Base-by-base conservation (phyloP, 2,797 vertebrate genomes). In the Melanotaenia parkinsoni region DNA sequence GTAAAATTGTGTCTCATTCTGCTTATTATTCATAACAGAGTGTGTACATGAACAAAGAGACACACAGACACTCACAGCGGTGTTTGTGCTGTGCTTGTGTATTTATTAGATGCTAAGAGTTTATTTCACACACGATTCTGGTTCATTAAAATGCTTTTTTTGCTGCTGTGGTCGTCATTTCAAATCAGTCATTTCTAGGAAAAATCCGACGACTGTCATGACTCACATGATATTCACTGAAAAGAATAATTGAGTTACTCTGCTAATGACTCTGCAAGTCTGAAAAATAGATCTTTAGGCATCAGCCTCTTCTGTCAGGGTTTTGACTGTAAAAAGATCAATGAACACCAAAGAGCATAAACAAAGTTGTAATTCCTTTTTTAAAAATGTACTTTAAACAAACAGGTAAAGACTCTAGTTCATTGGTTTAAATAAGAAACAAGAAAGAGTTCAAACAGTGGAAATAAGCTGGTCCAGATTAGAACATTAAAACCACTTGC, bases 1-100 rank as follows among this genome's bases (percentile, higher is more conserved):
- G 87, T 88, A 82, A 92, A 93, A 89, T 85, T 54, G 83, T 70
- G 65, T 78, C 87, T 79, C 38, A 16, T 82, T 76, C 76, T 76
- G 60, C 76, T 85, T 83, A 80, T 83, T 85, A 83, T 84, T 88
- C 80, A 85, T 69, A 82, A 82, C 74, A 71, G 32, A 66, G 58
- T 61, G 57, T 63, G 60, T 38, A 68, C 28, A 69, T 30, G 38
- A 50, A 77, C 32, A 50, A 32, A 51, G 59, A 38, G 30, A 63
- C 50, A 37, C 63, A 58, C 0, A 35, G n/a, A 68, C 2, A 20
- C 54, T 56, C 58, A 63, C 40, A 2, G 50, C 28, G 50, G n/a
- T 51, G 35, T 32, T 53, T 63, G 38, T 43, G 67, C 13, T 12
- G 10, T n/a, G 13, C 18, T 30, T 56, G 22, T 33, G 53, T 24